Evolutionary conservation across 2,888 invertebrate species (phyloP).

Genomic region (Rhogogaster chlorosoma): DNA sequence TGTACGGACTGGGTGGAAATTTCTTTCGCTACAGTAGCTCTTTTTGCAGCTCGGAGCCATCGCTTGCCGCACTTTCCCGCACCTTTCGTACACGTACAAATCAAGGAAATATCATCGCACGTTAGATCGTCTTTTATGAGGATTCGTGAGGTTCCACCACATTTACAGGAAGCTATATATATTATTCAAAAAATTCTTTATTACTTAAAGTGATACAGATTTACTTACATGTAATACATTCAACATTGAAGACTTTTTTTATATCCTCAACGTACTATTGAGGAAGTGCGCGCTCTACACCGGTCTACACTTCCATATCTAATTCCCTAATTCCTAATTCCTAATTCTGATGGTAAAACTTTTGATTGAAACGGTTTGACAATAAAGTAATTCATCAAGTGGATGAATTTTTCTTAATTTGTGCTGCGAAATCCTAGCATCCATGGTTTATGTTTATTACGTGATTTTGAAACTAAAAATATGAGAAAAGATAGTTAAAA

Average conservation of each 20-base stretch:
- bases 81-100: constrained; percentile 31
- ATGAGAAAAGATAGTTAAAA: background rate
- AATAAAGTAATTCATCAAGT: background rate
- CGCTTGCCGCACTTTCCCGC: constrained; percentile 38
- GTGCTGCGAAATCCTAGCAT: background rate
- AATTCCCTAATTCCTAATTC: too few species aligned
- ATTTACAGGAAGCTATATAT: constrained; percentile 2
- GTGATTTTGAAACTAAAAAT: background rate
- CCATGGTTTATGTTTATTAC: background rate
- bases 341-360: background rate
- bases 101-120: too few species aligned
- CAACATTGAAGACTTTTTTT: too few species aligned
- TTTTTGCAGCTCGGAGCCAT: constrained; percentile 17
- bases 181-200: background rate
- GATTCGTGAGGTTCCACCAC: constrained; percentile 7
- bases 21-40: background rate
- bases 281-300: background rate
- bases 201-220: too few species aligned
- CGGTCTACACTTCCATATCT: background rate
- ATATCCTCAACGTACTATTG: background rate
- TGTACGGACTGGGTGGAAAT: constrained; percentile 26
- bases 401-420: background rate
- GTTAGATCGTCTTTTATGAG: background rate
- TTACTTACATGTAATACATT: too few species aligned
- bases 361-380: background rate